Evolutionary conservation across 2,797 vertebrate species (phyloP).

Genomic region (Loris lydekkerianus): DNA sequence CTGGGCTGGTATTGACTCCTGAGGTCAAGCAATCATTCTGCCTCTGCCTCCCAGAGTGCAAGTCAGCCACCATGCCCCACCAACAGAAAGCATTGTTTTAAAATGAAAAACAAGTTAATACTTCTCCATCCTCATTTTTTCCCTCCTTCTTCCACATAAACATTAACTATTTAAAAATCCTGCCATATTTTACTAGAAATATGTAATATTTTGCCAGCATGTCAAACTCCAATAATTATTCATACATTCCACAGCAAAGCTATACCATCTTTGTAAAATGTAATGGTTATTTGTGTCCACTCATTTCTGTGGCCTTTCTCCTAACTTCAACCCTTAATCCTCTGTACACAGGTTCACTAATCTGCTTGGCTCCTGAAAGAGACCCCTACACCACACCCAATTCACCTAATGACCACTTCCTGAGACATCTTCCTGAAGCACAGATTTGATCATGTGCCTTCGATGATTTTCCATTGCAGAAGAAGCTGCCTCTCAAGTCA

Average conservation of each 20-base stretch:
- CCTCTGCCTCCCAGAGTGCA: too few species aligned
- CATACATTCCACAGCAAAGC: not conserved
- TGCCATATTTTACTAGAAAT: not conserved
- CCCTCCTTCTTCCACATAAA: not conserved
- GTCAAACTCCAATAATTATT: not conserved
- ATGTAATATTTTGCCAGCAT: not conserved
- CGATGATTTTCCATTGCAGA: not conserved
- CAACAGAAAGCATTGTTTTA: not conserved
- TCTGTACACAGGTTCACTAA: not conserved
- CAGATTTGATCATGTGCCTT: not conserved
- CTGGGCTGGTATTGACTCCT: too few species aligned
- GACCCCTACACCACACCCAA: not conserved
- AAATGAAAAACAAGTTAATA: not conserved
- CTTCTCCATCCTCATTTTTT: not conserved
- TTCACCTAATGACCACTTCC: not conserved
- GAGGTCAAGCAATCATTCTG: too few species aligned
- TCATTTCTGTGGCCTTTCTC: not conserved
- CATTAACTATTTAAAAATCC: constrained; percentile 31
- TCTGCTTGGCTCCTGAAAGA: not conserved
- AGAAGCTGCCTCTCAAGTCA: not conserved
- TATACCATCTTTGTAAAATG: not conserved
- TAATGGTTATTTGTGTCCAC: not conserved
- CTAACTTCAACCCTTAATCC: not conserved
- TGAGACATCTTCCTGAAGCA: not conserved
- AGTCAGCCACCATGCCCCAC: too few species aligned